These are phyloP conservation scores for Ornithoptera priamus DNA, from an alignment of 2,888 invertebrate genomes.

Conservation along the genomic window DNA sequence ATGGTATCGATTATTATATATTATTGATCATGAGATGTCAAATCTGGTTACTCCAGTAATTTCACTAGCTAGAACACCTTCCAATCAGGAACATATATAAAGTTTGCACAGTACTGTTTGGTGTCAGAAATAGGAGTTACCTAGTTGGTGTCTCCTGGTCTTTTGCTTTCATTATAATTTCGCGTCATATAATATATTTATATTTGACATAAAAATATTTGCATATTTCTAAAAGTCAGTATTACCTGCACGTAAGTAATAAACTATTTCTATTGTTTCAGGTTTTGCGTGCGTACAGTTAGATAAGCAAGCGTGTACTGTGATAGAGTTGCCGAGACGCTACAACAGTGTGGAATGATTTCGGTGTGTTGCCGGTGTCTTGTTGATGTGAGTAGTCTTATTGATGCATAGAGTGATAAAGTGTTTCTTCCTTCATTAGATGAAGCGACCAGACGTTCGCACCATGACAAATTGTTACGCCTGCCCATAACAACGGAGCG, in stretches of 20 bases:
- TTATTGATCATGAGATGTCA: too few relatives aligned
- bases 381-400: conserved; percentile 64
- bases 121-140: too few relatives aligned
- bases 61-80: too few relatives aligned
- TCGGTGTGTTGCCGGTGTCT: conserved; percentile 67
- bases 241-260: conserved; percentile 1
- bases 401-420: conserved; percentile 17
- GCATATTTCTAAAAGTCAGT: not conserved
- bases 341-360: conserved; percentile 75
- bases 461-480: too few relatives aligned
- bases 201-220: not conserved
- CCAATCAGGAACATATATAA: too few relatives aligned
- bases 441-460: too few relatives aligned
- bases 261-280: conserved; percentile 60
- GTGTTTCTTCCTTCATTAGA: not conserved
- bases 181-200: not conserved
- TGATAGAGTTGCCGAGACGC: conserved; percentile 58
- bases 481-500: too few relatives aligned
- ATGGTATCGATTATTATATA: too few relatives aligned
- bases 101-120: too few relatives aligned
- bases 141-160: too few relatives aligned
- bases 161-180: too few relatives aligned
- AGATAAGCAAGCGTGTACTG: conserved; percentile 64
- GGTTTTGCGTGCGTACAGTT: conserved; percentile 70
- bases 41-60: too few relatives aligned